Conservation (phyloP, 1,140 invertebrate genomes). For the Scaptomyza montana region DNA sequence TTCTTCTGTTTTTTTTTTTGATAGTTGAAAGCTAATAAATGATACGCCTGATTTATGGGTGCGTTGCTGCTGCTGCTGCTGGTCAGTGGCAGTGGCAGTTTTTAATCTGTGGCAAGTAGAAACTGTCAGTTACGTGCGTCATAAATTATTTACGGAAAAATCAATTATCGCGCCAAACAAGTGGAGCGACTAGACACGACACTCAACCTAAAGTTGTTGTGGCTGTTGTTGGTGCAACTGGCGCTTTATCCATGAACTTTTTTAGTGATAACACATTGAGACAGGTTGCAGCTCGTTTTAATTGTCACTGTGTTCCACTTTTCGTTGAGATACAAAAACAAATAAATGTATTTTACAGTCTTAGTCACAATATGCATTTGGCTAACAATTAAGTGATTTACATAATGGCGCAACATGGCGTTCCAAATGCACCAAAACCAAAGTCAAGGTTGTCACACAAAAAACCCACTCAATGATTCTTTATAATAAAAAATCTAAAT, state of each 20-base stretch:
- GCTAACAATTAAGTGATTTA: slow-evolving; percentile 21
- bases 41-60: slow-evolving; percentile 70
- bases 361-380: slow-evolving; percentile 7
- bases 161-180: slow-evolving; percentile 76
- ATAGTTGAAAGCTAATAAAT: slow-evolving; percentile 63
- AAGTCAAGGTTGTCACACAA: slow-evolving; percentile 61
- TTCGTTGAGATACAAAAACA: not conserved
- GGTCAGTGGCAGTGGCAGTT: slow-evolving; percentile 55
- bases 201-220: slow-evolving; percentile 16
- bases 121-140: slow-evolving; percentile 76
- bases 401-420: slow-evolving; percentile 43
- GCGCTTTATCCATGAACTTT: slow-evolving; percentile 69
- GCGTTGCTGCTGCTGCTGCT: slow-evolving; percentile 7
- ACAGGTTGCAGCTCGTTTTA: slow-evolving; percentile 38
- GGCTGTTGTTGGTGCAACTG: slow-evolving; percentile 30
- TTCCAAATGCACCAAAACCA: slow-evolving; percentile 42
- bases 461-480: slow-evolving; percentile 42
- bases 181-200: slow-evolving; percentile 48
- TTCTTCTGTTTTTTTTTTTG: slow-evolving; percentile 60
- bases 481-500: not conserved
- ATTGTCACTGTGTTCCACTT: slow-evolving; percentile 36
- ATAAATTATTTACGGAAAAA: slow-evolving; percentile 82
- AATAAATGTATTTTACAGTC: not conserved
- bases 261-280: slow-evolving; percentile 65
- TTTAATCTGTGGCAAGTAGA: slow-evolving; percentile 64